phyloP scores from a whole-genome alignment of 2,797 vertebrate genomes.

The Diplodus sargus region DNA sequence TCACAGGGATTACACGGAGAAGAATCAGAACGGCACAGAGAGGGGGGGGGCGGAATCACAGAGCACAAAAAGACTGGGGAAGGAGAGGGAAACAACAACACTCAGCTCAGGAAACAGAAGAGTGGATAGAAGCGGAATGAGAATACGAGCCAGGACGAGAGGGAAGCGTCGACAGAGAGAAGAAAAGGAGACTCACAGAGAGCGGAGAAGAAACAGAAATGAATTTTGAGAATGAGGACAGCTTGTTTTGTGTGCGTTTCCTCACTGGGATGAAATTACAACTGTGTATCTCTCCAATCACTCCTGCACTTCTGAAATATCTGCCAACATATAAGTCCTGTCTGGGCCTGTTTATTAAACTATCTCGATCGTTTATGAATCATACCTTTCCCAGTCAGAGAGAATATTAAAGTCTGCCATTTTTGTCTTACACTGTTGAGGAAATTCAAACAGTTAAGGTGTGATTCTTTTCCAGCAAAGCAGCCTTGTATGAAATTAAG shows the following conservation, averaged over 20 bases:
- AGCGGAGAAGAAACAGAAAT: constrained; percentile 18
- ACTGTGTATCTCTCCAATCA: constrained; percentile 26
- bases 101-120: constrained; percentile 46
- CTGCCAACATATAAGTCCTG: neutral
- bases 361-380: constrained; percentile 7
- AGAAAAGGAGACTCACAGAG: constrained; percentile 30
- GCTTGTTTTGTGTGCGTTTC: constrained; percentile 36
- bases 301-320: constrained; percentile 5
- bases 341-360: neutral
- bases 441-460: neutral
- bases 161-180: constrained; percentile 45
- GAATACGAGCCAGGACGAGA: constrained; percentile 40
- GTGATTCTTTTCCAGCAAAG: neutral
- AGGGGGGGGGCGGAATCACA: constrained; percentile 60
- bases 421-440: neutral
- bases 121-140: constrained; percentile 33
- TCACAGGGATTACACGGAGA: constrained; percentile 70
- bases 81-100: constrained; percentile 41
- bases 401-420: too few species aligned
- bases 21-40: constrained; percentile 51
- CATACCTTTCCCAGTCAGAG: too few species aligned
- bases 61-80: constrained; percentile 37
- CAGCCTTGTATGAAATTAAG: neutral
- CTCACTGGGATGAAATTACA: constrained; percentile 25
- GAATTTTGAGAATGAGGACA: constrained; percentile 13